A percentile compares a stretch with the other conserved stretches of the same genome.
Evolutionary conservation across 2,113 vertebrate species (phyloP).

Genomic region (Zapornia atra): DNA sequence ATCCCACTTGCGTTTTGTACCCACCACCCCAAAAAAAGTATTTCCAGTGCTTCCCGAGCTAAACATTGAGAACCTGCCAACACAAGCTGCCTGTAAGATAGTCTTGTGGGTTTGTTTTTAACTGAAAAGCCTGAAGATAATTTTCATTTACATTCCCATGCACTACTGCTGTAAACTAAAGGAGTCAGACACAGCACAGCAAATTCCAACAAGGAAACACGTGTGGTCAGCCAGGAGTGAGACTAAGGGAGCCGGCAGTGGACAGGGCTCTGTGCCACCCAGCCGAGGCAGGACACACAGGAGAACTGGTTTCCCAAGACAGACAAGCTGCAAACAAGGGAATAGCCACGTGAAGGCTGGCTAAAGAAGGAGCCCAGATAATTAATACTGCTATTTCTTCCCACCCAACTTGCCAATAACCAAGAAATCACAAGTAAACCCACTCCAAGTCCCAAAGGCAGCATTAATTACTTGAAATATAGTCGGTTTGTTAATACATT

Average conservation of each 20-base stretch:
- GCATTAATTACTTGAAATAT: neutral
- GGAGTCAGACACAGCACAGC: neutral
- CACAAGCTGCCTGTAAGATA: neutral
- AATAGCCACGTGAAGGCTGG: neutral
- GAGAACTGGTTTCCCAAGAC: conserved; percentile 5
- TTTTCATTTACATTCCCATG: neutral
- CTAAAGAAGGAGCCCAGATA: neutral
- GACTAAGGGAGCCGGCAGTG: neutral
- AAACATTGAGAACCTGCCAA: neutral
- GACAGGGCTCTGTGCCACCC: neutral
- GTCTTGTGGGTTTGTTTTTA: neutral
- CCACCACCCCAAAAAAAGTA: no score
- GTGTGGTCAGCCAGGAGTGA: neutral
- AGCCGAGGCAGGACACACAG: neutral
- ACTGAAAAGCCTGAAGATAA: neutral
- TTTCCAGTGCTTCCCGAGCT: neutral
- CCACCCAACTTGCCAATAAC: neutral
- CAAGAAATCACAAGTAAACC: neutral
- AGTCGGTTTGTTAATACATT: neutral
- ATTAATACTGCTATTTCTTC: neutral
- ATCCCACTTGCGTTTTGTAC: neutral
- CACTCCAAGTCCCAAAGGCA: neutral
- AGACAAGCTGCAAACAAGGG: neutral
- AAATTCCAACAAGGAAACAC: neutral
- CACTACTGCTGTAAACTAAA: neutral